Conservation (phyloP, 2,113 vertebrate species). For the Mixornis gularis region DNA sequence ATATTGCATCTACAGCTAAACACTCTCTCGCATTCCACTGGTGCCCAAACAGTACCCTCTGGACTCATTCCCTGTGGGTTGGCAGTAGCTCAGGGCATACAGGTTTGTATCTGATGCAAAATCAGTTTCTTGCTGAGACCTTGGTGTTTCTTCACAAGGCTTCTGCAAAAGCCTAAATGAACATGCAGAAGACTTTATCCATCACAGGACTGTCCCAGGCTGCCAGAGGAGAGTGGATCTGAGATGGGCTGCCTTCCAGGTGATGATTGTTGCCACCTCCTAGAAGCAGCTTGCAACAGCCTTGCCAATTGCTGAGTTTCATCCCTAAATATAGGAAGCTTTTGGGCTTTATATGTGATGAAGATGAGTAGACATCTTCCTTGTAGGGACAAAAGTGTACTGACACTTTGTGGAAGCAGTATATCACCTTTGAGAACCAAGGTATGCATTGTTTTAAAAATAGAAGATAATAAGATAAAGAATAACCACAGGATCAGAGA, state of each 20-base stretch:
- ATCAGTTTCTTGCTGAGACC: background rate
- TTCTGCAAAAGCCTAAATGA: background rate
- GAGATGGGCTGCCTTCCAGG: conserved; percentile 26
- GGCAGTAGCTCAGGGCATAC: background rate
- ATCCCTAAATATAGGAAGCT: conserved; percentile 29
- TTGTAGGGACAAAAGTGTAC: conserved; percentile 10
- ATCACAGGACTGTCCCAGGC: background rate
- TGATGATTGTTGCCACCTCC: background rate
- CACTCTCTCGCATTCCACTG: background rate
- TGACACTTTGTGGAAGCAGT: background rate
- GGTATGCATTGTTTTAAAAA: background rate
- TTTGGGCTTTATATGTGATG: background rate
- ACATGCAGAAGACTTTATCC: background rate
- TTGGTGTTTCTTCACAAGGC: background rate
- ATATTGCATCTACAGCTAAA: background rate
- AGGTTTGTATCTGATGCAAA: background rate
- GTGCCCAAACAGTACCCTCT: background rate
- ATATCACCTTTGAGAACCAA: background rate
- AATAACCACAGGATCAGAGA: background rate
- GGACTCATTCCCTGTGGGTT: background rate
- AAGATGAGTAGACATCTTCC: background rate
- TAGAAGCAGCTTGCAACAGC: background rate
- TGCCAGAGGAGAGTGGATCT: background rate
- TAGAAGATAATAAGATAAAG: background rate
- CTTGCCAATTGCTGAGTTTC: background rate